A percentile compares a stretch with the other conserved stretches of the same genome.
Conservation (phyloP, 2,797 vertebrate genomes). For the Anguilla pacifica region DNA sequence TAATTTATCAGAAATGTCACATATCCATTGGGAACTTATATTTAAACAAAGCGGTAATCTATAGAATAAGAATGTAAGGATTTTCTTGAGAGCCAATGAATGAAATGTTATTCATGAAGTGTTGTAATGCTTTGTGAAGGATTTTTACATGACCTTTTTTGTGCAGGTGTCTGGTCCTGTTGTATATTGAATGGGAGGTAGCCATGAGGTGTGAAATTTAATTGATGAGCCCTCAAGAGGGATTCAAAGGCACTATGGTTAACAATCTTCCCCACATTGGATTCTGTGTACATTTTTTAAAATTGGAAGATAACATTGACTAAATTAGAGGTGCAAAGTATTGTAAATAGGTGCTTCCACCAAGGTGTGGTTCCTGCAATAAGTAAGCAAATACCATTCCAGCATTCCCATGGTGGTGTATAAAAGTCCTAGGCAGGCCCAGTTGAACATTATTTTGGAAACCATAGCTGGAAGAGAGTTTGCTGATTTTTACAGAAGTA, state of each 20-base stretch:
- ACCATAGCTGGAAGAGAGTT: too few relatives aligned
- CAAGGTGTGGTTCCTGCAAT: too few relatives aligned
- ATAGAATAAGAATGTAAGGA: conserved; percentile 13
- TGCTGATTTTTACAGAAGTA: too few relatives aligned
- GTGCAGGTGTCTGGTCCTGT: background rate
- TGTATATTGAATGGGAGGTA: background rate
- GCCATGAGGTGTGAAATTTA: background rate
- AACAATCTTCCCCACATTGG: background rate
- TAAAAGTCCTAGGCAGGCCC: too few relatives aligned
- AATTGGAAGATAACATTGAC: too few relatives aligned
- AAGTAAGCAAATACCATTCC: too few relatives aligned
- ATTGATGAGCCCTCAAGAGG: background rate
- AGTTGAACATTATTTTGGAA: too few relatives aligned
- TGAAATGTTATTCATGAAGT: conserved; percentile 5
- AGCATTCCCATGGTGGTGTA: too few relatives aligned
- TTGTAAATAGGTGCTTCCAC: too few relatives aligned
- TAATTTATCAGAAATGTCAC: background rate
- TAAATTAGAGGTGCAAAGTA: too few relatives aligned
- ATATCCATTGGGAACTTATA: background rate
- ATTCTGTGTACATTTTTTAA: background rate
- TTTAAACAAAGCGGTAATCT: background rate
- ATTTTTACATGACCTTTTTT: conserved; percentile 6
- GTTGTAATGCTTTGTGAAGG: conserved; percentile 1
- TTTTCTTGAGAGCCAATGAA: conserved; percentile 2
- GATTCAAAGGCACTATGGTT: background rate